Percentiles rank a stretch among this genome's conserved stretches.
phyloP scores from a whole-genome alignment of 1,140 invertebrate species.

The Pseudomyrmex pallidus region DNA sequence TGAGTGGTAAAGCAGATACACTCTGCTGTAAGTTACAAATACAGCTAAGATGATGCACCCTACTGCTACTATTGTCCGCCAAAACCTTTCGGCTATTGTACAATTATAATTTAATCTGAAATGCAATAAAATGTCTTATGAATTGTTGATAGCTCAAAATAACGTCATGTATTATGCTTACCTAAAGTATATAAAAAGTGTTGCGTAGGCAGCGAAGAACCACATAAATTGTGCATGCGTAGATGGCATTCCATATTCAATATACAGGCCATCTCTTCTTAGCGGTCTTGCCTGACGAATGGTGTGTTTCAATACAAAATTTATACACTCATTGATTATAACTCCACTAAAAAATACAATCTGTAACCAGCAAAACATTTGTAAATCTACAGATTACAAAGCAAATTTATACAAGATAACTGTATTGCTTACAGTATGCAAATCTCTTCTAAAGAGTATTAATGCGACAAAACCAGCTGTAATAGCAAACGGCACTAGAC shows the following conservation, averaged over 20 bases:
- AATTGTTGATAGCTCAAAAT: conserved; percentile 11
- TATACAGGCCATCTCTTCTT: conserved; percentile 88
- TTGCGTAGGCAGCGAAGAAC: conserved; percentile 95
- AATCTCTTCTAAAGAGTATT: conserved; percentile 95
- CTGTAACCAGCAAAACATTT: conserved; percentile 86
- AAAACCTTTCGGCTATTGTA: conserved; percentile 90
- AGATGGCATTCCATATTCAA: conserved; percentile 98
- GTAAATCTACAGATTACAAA: conserved; percentile 9
- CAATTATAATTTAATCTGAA: conserved; percentile 92
- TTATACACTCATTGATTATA: conserved; percentile 91
- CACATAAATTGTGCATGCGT: conserved; percentile 96
- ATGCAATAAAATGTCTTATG: conserved; percentile 62
- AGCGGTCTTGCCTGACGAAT: conserved; percentile 93
- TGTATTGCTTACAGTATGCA: conserved; percentile 92
- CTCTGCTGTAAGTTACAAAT: conserved; percentile 89
- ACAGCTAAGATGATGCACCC: conserved; percentile 87
- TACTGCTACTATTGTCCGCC: conserved; percentile 89
- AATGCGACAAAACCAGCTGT: conserved; percentile 93
- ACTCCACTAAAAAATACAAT: conserved; percentile 94
- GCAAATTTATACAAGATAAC: conserved; percentile 24
- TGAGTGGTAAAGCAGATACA: conserved; percentile 96
- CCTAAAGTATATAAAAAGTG: conserved; percentile 95
- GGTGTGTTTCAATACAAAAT: conserved; percentile 93
- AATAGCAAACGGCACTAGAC: conserved; percentile 93
- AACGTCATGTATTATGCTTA: conserved; percentile 81